Conservation (phyloP, 2,113 vertebrate genomes). For the Pluvianellus socialis region DNA sequence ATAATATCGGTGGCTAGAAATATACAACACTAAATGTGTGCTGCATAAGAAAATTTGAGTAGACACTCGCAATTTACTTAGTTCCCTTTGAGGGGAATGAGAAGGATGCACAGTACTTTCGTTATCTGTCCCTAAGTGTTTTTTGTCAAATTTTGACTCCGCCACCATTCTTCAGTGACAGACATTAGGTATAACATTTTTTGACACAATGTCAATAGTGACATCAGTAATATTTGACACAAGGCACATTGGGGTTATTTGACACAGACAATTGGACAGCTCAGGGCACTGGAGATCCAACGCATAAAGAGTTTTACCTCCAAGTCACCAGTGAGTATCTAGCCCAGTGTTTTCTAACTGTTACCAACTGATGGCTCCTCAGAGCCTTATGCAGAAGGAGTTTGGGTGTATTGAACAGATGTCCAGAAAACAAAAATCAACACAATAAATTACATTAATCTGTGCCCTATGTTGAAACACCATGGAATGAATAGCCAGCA, state of each 20-base stretch:
- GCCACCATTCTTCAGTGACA: conserved; percentile 23
- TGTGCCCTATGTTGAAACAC: conserved; percentile 38
- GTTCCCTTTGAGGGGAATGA: neutral
- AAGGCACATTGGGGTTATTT: conserved; percentile 66
- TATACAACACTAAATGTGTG: neutral
- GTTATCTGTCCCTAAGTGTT: conserved; percentile 45
- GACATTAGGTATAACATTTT: conserved; percentile 18
- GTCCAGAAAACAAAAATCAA: conserved; percentile 57
- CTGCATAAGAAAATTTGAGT: neutral
- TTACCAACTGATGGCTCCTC: conserved; percentile 33
- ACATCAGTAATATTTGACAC: conserved; percentile 54
- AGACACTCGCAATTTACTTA: conserved; percentile 1
- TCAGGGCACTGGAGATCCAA: conserved; percentile 36
- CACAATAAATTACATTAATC: conserved; percentile 64
- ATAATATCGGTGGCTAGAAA: neutral
- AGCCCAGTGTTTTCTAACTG: neutral
- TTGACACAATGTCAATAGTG: conserved; percentile 32
- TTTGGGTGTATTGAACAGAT: conserved; percentile 28
- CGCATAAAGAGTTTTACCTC: conserved; percentile 33
- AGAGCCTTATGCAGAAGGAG: conserved; percentile 26
- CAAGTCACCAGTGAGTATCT: conserved; percentile 27
- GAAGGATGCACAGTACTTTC: conserved; percentile 2
- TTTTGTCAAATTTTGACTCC: conserved; percentile 64
- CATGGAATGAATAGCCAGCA: conserved; percentile 38
- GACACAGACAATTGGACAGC: conserved; percentile 50